Evolutionary conservation across 2,113 vertebrate genomes (phyloP), one percentile per base, ranked within the genome.

Genomic region (Scomber scombrus): DNA sequence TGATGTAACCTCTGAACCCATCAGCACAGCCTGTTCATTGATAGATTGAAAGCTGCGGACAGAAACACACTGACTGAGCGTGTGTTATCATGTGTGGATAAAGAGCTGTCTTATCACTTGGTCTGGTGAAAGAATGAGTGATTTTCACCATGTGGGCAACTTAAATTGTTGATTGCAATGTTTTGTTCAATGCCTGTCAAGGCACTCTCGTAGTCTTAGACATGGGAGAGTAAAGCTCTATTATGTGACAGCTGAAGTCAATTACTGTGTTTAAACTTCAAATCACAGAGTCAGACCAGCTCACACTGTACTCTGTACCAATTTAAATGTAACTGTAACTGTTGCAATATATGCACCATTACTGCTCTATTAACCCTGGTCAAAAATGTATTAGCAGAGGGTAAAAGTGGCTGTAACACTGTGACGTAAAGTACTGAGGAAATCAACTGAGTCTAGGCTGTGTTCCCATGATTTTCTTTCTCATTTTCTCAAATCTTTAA

Each of bases 41-140:
- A 73, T 26, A 58, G 46, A 61, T 52, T 50, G 29, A 58, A 67
- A 19, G 40, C 31, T 46, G 66, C 46, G 15, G 67, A 73, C 40
- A 55, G 74, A 67, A 16, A 61, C 43, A 40, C 1, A 9, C 10
- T 54, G 45, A 82, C 46, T 23, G 26, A 29, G 13, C 45, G 45
- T 63, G 18, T 40, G 50, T 50, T 58, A 75, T 80, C 62, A 80
- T 64, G 65, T 49, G 21, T 67, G 60, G 14, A 73, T 40, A 56
- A 34, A 57, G 13, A 46, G 60, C 58, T 43, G 51, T 29, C 31
- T 52, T 34, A 2, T 67, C 23, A 65, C 21, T 57, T 43, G 29
- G 26, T 63, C 18, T 67, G 50, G 5, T 6, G 14, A 26, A 47
- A 11, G n/a, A 50, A 67, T 23, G 47, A 61, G 21, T 40, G 14